A percentile compares a stretch with the other conserved stretches of the same genome.
phyloP scores from a whole-genome alignment of 2,113 vertebrate genomes.

The Manacus vitellinus region DNA sequence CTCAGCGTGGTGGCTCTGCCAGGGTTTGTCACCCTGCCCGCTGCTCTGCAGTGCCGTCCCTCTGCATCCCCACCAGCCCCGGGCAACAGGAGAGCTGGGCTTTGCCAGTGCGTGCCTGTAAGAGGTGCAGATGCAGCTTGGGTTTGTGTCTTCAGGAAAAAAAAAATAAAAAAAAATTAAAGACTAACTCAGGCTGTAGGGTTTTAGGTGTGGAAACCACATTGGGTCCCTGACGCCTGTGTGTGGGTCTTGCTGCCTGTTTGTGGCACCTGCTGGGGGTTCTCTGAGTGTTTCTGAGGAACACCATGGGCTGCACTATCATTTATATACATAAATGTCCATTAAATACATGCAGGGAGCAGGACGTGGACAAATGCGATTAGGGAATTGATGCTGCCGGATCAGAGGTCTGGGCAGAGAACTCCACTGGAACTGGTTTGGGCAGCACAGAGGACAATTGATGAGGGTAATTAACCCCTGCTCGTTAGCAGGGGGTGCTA shows the following conservation, averaged over 20 bases:
- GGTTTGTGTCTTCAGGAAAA: background rate
- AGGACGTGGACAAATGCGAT: background rate
- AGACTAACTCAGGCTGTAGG: background rate
- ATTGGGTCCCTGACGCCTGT: rapidly evolving
- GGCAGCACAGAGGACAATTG: background rate
- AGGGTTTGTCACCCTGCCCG: rapidly evolving
- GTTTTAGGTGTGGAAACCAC: background rate
- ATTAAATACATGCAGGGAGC: background rate
- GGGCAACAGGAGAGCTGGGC: rapidly evolving
- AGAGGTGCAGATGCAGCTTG: rapidly evolving
- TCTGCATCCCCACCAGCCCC: rapidly evolving
- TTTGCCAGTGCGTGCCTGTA: background rate
- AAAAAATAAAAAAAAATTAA: background rate
- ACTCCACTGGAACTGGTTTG: background rate
- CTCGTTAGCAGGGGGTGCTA: background rate
- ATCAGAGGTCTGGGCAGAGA: background rate
- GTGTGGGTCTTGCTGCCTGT: rapidly evolving
- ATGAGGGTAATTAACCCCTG: background rate
- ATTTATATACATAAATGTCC: background rate
- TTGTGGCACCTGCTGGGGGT: rapidly evolving
- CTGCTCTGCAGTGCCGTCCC: background rate
- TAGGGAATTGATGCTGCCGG: constrained; percentile 2
- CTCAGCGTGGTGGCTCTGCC: background rate
- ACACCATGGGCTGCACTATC: rapidly evolving
- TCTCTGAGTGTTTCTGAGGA: background rate